Evolutionary conservation across 2,888 invertebrate genomes (phyloP).

Genomic region (Theodoxus fluviatilis): DNA sequence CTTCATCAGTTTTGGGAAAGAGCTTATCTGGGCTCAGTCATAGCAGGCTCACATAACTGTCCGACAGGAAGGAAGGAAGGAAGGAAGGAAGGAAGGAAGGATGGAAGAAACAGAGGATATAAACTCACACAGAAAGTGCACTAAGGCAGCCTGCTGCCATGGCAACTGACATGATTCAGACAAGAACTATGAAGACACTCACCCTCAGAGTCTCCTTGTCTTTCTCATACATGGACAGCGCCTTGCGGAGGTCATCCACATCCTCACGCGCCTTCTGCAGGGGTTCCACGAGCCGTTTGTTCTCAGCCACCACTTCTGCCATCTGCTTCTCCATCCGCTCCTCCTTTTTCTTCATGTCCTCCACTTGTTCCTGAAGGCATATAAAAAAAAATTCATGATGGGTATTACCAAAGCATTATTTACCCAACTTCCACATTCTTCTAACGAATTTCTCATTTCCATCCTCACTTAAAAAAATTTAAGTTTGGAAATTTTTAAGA

Average conservation of each 20-base stretch:
- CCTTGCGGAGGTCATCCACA: conserved; percentile 77
- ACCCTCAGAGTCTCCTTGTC: conserved; percentile 77
- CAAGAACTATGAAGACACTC: conserved; percentile 23
- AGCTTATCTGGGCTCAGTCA: too few species aligned
- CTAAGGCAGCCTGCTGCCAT: too few species aligned
- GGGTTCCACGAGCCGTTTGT: conserved; percentile 78
- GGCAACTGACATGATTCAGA: too few species aligned
- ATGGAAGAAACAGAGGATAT: neutral
- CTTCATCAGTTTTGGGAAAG: too few species aligned
- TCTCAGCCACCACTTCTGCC: conserved; percentile 75
- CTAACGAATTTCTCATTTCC: too few species aligned
- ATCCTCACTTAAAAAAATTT: too few species aligned
- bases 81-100: neutral
- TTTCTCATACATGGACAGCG: conserved; percentile 84
- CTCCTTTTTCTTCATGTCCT: conserved; percentile 71
- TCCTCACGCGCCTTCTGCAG: conserved; percentile 75
- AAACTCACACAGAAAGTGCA: neutral
- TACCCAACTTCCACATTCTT: too few species aligned
- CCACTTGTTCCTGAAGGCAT: conserved; percentile 62
- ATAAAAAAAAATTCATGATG: conserved; percentile 4
- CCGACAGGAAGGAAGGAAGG: neutral
- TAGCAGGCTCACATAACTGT: too few species aligned
- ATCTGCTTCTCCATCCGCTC: conserved; percentile 78
- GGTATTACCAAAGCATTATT: too few species aligned
- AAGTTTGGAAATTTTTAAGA: too few species aligned